Evolutionary conservation across 2,113 vertebrate genomes (phyloP).

Genomic region (Chiloscyllium plagiosum): DNA sequence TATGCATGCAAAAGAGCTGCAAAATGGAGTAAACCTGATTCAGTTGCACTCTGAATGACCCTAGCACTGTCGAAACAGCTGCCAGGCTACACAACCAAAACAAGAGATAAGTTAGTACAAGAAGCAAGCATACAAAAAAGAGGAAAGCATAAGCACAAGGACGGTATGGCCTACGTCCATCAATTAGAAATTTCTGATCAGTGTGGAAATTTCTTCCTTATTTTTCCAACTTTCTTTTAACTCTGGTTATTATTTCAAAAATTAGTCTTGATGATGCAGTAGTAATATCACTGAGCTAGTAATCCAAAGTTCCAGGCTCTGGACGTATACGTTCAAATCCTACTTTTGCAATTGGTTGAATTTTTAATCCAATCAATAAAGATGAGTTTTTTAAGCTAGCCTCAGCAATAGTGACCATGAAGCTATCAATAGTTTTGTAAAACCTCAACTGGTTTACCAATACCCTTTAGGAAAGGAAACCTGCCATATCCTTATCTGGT

Average conservation of each 20-base stretch:
- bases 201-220: background rate
- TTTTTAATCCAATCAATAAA: background rate
- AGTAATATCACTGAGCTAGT: background rate
- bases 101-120: background rate
- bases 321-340: background rate
- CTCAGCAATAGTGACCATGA: background rate
- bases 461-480: background rate
- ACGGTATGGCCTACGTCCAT: background rate
- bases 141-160: background rate
- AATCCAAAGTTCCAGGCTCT: background rate
- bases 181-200: background rate
- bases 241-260: background rate
- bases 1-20: conserved; percentile 50
- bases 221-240: background rate
- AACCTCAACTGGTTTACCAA: background rate
- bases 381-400: background rate
- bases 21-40: conserved; percentile 51
- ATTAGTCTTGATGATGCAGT: background rate
- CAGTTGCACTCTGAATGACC: conserved; percentile 46
- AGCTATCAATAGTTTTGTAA: background rate
- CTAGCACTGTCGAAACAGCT: background rate
- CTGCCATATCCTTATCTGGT: background rate
- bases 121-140: background rate
- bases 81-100: background rate
- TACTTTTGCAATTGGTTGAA: background rate